Conservation (phyloP, 1,140 invertebrate species). For the Calliphora vicina region DNA sequence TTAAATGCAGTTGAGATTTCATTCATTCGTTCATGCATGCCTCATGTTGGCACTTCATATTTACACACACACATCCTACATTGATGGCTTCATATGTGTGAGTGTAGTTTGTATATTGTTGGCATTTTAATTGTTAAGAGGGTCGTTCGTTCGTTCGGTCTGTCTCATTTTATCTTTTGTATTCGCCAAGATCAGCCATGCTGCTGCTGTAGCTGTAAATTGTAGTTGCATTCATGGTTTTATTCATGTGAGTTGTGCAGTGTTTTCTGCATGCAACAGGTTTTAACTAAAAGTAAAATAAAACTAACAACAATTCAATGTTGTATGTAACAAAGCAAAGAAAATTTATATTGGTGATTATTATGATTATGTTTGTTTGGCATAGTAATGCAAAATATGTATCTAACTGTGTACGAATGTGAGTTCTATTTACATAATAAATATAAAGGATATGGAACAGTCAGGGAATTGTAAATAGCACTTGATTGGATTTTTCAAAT, state of each 20-base stretch:
- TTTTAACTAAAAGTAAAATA: background rate
- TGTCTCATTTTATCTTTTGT: constrained; percentile 11
- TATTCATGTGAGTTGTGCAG: background rate
- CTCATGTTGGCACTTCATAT: background rate
- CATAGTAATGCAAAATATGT: background rate
- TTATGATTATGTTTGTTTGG: constrained; percentile 33
- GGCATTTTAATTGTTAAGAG: constrained; percentile 10
- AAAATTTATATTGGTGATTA: constrained; percentile 24
- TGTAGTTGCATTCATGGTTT: background rate
- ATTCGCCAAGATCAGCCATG: background rate
- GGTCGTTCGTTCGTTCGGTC: background rate
- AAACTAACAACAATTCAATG: background rate
- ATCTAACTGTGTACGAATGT: too few species aligned
- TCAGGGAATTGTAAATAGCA: too few species aligned
- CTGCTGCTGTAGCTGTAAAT: background rate
- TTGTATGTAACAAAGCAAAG: background rate
- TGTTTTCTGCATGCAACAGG: background rate
- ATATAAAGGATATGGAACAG: too few species aligned
- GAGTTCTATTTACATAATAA: too few species aligned
- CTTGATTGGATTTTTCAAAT: too few species aligned
- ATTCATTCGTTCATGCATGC: too few species aligned
- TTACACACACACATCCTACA: background rate
- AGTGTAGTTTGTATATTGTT: background rate
- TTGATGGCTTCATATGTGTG: background rate
- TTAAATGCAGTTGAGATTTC: background rate